Percentiles rank a stretch among this genome's conserved stretches.
These are phyloP conservation scores for Takifugu flavidus DNA, from an alignment of 2,113 vertebrate genomes.

Conservation along the genomic window DNA sequence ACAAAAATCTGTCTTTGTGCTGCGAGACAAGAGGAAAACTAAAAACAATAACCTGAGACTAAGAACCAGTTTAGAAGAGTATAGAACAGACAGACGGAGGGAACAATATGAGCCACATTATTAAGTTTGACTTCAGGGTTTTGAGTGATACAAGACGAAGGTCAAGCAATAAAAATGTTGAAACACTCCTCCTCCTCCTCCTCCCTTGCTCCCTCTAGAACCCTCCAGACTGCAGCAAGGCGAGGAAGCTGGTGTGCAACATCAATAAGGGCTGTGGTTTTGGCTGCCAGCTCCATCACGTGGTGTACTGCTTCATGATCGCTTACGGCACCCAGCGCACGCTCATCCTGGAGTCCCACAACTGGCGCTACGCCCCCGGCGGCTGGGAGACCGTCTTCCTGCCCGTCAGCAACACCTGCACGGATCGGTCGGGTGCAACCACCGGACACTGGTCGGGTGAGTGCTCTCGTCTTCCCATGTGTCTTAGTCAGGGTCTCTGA, in stretches of 20 bases:
- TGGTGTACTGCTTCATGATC: conserved; percentile 99
- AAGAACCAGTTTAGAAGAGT: too few species aligned
- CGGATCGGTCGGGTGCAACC: conserved; percentile 84
- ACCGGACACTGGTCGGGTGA: conserved; percentile 98
- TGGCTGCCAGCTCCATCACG: conserved; percentile 96
- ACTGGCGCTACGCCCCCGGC: conserved; percentile 94
- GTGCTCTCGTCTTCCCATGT: background rate
- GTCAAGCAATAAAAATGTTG: conserved; percentile 55
- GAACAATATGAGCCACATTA: conserved; percentile 51
- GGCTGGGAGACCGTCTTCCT: conserved; percentile 98
- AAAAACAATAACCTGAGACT: too few species aligned
- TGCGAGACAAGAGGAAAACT: too few species aligned
- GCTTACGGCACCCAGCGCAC: conserved; percentile 94
- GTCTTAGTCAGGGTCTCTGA: too few species aligned
- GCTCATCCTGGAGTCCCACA: conserved; percentile 94
- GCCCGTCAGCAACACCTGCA: conserved; percentile 93
- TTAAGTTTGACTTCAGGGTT: conserved; percentile 28
- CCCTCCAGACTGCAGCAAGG: conserved; percentile 95
- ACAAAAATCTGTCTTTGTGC: too few species aligned
- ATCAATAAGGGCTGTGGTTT: conserved; percentile 99
- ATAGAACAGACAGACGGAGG: conserved; percentile 1
- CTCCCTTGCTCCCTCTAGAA: conserved; percentile 75
- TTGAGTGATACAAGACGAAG: conserved; percentile 40
- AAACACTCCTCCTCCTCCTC: conserved; percentile 21
- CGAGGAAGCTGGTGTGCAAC: conserved; percentile 94